These are phyloP conservation scores for Pediacus dermestoides DNA, from an alignment of 2,888 invertebrate genomes.

Conservation along the genomic window DNA sequence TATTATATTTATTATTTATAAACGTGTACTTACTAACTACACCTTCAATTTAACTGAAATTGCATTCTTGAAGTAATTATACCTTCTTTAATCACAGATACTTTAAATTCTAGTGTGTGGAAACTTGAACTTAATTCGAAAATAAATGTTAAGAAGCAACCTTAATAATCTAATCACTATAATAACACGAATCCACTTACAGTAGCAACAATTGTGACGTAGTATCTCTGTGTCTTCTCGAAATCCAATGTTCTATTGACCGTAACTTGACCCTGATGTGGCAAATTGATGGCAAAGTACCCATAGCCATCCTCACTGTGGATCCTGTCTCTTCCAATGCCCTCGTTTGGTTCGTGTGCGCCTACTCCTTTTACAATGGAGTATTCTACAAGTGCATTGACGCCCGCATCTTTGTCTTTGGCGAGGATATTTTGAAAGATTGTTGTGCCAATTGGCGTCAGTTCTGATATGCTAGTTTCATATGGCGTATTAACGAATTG, in stretches of 20 bases:
- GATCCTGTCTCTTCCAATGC: conserved; percentile 55
- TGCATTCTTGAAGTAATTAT: too few species aligned
- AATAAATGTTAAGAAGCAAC: too few species aligned
- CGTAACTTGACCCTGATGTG: conserved; percentile 85
- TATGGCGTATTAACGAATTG: conserved; percentile 81
- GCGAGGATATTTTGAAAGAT: conserved; percentile 80
- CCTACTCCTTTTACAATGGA: conserved; percentile 67
- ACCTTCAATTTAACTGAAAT: too few species aligned
- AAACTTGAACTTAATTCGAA: too few species aligned
- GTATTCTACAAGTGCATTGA: conserved; percentile 85
- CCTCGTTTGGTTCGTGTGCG: conserved; percentile 57
- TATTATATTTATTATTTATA: too few species aligned
- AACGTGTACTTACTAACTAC: too few species aligned
- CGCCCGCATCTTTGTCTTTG: conserved; percentile 79
- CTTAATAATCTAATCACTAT: not conserved
- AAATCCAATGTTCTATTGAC: conserved; percentile 83
- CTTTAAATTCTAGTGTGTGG: too few species aligned
- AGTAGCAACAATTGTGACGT: conserved; percentile 83
- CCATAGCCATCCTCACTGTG: conserved; percentile 76
- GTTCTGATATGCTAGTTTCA: conserved; percentile 78
- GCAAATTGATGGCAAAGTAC: conserved; percentile 79
- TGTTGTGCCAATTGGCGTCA: conserved; percentile 81
- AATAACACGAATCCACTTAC: conserved; percentile 64
- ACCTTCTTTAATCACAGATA: too few species aligned
- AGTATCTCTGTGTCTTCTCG: conserved; percentile 81